Base-by-base conservation (phyloP, 1,140 invertebrate species). In the Gryllus bimaculatus region DNA sequence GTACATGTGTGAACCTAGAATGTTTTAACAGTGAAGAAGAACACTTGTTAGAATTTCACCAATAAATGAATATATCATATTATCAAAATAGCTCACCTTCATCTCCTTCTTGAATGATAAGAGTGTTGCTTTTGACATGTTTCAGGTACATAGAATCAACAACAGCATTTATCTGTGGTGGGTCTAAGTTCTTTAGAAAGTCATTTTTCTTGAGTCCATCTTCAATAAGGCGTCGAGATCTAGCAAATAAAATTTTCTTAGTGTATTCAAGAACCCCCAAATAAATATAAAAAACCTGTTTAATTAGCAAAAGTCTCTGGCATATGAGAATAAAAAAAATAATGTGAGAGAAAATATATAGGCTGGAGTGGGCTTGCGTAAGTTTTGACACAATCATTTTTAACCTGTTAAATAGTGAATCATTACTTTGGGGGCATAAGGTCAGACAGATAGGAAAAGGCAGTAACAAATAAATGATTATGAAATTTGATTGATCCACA, bases 1-100 rank as follows among this genome's bases (percentile, higher is more conserved):
- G 82, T 92, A 96, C 26, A 95, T 87, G 84, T 95, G 93, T 66
- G 91, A 92, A 21, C 93, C 89, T 88, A 80, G 77, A 80, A 80
- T 47, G 1, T 39, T 39, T 39, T 39, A 39, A 75, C 18, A 49
- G 7, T 18, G 4, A 47, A 26, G 26, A 76, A 47, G 47, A 47
- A 18, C 39, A 39, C 15, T 47, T 47, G 8, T 8, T 12, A 47
- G 13, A 15, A 76, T 26, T 8, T 10, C 12, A 13, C 26, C 21
- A 76, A 75, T 12, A 10, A 21, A 75, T 39, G 1, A 75, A 21
- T n/a, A 75, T 3, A 13, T 75, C 10, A 10, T 75, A 13, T 10
- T 10, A 75, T 18, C 1, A 39, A 10, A 75, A 5, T 7, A n/a
- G 7, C 75, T 77, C 12, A 79, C 79, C 79, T 77, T 48, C 39